A percentile compares a stretch with the other conserved stretches of the same genome.
Conservation (phyloP, 1,140 invertebrate species). For the Rhyacophila brunnea region DNA sequence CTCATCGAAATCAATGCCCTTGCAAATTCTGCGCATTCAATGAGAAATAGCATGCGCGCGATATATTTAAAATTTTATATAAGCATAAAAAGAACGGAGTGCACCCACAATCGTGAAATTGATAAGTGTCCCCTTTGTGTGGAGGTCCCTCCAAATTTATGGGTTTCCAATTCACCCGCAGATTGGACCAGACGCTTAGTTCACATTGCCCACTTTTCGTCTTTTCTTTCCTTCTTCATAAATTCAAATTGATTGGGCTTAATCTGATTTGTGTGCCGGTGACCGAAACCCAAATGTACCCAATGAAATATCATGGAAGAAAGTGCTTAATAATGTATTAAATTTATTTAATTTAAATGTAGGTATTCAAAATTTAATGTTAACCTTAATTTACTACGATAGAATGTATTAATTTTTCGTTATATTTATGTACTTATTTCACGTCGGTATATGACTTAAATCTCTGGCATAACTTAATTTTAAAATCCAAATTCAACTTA, state of each 20-base stretch:
- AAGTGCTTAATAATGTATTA: too few relatives aligned
- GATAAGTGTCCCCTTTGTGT: constrained; percentile 36
- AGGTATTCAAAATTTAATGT: too few relatives aligned
- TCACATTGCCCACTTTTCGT: constrained; percentile 35
- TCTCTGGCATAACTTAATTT: too few relatives aligned
- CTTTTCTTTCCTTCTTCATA: constrained; percentile 50
- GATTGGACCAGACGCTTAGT: not conserved
- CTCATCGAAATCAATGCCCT: constrained; percentile 10
- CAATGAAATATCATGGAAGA: too few relatives aligned
- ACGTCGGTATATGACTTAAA: too few relatives aligned
- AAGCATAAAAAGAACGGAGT: constrained; percentile 14
- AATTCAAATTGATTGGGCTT: constrained; percentile 57
- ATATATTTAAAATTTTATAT: constrained; percentile 31
- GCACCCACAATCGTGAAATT: constrained; percentile 32
- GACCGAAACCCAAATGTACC: too few relatives aligned
- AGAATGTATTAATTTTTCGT: too few relatives aligned
- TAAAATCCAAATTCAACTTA: too few relatives aligned
- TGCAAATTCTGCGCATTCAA: constrained; percentile 31
- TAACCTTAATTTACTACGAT: too few relatives aligned
- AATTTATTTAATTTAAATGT: too few relatives aligned
- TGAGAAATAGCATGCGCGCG: constrained; percentile 24
- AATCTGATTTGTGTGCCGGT: constrained; percentile 55
- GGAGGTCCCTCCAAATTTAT: constrained; percentile 21
- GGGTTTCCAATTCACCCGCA: constrained; percentile 2
- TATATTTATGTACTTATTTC: too few relatives aligned